Evolutionary conservation across 2,113 vertebrate species (phyloP).

Genomic region (Mus pahari): DNA sequence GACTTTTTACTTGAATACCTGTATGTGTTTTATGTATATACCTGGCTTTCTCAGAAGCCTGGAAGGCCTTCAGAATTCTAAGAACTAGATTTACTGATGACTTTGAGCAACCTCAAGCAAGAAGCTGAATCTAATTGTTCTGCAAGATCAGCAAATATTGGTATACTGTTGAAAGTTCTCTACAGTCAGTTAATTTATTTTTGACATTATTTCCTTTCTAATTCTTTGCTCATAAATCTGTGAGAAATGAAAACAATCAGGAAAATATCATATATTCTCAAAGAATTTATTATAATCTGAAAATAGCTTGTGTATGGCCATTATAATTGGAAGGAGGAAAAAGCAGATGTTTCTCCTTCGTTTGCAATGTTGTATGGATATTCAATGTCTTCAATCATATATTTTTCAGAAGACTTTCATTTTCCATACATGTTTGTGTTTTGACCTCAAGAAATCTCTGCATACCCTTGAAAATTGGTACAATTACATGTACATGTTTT

Average conservation of each 20-base stretch:
- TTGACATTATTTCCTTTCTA: not conserved
- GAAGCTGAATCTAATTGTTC: not conserved
- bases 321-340: not conserved
- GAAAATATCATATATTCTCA: not conserved
- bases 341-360: not conserved
- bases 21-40: not conserved
- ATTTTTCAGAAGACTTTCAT: not conserved
- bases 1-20: not conserved
- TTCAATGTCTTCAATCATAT: not conserved
- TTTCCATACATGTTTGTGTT: not conserved
- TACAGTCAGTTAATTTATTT: not conserved
- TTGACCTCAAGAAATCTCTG: not conserved
- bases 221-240: not conserved
- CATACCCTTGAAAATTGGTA: not conserved
- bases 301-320: not conserved
- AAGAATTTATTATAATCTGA: not conserved
- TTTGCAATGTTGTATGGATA: not conserved
- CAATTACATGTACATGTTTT: not conserved
- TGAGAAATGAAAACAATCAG: not conserved
- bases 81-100: not conserved
- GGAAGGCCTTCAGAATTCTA: not conserved
- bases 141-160: not conserved
- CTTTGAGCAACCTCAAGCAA: not conserved
- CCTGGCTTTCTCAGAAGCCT: not conserved
- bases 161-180: not conserved